phyloP scores from a whole-genome alignment of 2,113 vertebrate genomes.

The Aegotheles bennettii region DNA sequence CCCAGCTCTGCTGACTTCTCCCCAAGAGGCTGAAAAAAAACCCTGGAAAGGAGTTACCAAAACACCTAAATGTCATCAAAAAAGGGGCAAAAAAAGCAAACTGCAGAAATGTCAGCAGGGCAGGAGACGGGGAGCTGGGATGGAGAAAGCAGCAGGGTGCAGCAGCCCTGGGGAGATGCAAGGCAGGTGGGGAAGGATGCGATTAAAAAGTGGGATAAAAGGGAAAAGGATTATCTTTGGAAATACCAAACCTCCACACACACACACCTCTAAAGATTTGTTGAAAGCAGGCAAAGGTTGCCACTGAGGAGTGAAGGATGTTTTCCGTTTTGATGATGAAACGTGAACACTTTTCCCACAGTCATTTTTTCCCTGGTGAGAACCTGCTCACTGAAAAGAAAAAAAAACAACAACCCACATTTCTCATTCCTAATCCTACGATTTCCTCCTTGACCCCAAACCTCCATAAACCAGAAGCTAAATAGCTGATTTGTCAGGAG shows the following conservation, averaged over 20 bases:
- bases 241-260: background rate
- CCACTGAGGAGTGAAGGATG: background rate
- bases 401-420: background rate
- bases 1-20: rapidly evolving
- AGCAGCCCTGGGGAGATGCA: background rate
- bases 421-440: background rate
- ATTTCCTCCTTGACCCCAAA: background rate
- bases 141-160: background rate
- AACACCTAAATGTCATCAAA: rapidly evolving
- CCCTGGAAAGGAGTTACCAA: background rate
- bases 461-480: background rate
- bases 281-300: background rate
- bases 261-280: background rate
- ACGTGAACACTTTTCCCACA: background rate
- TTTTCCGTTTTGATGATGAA: background rate
- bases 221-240: background rate
- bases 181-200: background rate
- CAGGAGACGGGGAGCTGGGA: rapidly evolving
- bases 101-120: background rate
- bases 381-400: background rate
- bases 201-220: background rate
- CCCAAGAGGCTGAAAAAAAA: background rate
- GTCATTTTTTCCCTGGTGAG: background rate
- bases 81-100: background rate
- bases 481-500: background rate